Percentiles rank a stretch among this genome's conserved stretches.
Conservation (phyloP, 2,888 invertebrate genomes). For the Sarcophaga rosellei region DNA sequence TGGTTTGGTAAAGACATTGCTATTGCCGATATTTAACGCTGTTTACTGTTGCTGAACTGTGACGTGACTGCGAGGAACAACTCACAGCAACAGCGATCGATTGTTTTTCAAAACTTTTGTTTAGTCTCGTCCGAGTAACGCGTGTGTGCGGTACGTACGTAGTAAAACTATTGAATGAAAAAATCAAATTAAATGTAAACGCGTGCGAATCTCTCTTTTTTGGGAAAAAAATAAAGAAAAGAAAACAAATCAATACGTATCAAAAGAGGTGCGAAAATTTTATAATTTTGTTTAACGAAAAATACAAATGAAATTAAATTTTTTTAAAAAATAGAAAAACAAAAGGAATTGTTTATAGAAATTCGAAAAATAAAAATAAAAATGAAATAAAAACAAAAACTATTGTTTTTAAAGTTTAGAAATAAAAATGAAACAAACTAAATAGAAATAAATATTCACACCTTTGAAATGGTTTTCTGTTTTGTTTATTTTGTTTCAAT, state of each 20-base stretch:
- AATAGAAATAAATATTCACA: too few relatives aligned
- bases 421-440: too few relatives aligned
- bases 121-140: constrained; percentile 76
- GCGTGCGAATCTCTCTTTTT: constrained; percentile 47
- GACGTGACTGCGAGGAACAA: neutral
- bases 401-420: too few relatives aligned
- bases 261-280: constrained; percentile 28
- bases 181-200: constrained; percentile 43
- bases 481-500: neutral
- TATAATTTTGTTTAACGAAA: neutral
- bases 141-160: constrained; percentile 75
- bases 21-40: constrained; percentile 47
- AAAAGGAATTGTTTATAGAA: constrained; percentile 17
- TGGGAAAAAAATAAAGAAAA: constrained; percentile 5
- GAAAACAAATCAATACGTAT: constrained; percentile 17
- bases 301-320: neutral
- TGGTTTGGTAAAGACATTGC: neutral
- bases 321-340: constrained; percentile 14
- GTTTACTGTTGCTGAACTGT: constrained; percentile 5
- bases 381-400: too few relatives aligned
- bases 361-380: neutral
- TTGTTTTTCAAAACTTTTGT: constrained; percentile 47
- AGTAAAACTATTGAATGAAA: neutral
- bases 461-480: neutral
- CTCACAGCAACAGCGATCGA: constrained; percentile 44